Evolutionary conservation across 2,797 vertebrate genomes (phyloP).

Genomic region (Gastrophryne carolinensis): DNA sequence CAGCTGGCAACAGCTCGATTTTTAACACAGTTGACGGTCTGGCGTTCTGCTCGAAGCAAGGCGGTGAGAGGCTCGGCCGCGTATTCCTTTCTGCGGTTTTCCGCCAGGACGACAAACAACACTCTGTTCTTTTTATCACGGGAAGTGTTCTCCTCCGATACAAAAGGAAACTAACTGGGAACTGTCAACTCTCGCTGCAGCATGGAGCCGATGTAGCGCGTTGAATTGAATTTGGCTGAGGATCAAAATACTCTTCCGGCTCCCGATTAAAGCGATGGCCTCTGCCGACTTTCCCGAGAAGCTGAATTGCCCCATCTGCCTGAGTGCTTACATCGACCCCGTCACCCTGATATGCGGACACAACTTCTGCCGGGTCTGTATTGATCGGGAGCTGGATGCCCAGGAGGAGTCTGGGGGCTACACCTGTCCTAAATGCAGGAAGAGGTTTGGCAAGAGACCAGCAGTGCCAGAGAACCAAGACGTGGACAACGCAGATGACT

Average conservation of each 20-base stretch:
- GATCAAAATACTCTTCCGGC: conserved; percentile 22
- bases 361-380: conserved; percentile 17
- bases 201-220: neutral
- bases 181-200: neutral
- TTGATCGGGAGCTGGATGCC: neutral
- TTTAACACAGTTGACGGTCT: conserved; percentile 29
- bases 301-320: conserved; percentile 23
- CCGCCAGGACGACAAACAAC: neutral
- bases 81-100: neutral
- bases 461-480: neutral
- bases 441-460: neutral
- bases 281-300: neutral
- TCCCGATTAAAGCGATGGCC: neutral
- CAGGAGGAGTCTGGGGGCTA: conserved; percentile 14
- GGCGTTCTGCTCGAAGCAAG: conserved; percentile 22
- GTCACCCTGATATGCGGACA: conserved; percentile 17
- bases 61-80: neutral
- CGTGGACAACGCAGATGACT: neutral
- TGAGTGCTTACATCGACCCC: neutral
- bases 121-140: neutral
- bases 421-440: conserved; percentile 22
- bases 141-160: neutral
- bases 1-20: conserved; percentile 14
- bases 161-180: neutral
- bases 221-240: neutral